phyloP scores from a whole-genome alignment of 2,888 invertebrate genomes.

The Acheta domesticus region DNA sequence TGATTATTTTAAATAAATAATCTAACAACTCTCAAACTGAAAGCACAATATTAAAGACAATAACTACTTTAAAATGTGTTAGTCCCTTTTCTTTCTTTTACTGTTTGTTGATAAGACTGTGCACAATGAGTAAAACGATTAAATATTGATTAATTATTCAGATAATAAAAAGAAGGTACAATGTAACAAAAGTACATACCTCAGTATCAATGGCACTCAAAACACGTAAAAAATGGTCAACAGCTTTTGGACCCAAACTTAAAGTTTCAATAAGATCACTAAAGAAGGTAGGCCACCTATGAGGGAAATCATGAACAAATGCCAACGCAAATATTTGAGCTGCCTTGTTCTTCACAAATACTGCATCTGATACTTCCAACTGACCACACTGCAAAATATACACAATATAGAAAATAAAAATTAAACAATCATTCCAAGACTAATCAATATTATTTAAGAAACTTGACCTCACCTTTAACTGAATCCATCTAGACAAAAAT shows the following conservation, averaged over 20 bases:
- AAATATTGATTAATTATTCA: no score
- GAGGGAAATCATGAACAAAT: constrained; percentile 54
- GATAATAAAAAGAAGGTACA: no score
- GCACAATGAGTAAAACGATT: no score
- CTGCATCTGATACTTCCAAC: constrained; percentile 42
- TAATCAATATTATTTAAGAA: constrained; percentile 19
- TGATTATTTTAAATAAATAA: no score
- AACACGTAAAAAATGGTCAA: constrained; percentile 53
- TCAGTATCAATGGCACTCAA: constrained; percentile 54
- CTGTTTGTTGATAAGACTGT: no score
- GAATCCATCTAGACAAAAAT: constrained; percentile 47
- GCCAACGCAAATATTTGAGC: constrained; percentile 54
- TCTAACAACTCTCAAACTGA: no score
- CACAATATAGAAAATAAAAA: neutral
- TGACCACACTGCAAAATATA: constrained; percentile 38
- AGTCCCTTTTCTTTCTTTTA: no score
- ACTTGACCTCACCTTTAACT: constrained; percentile 41
- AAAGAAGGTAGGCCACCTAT: constrained; percentile 54
- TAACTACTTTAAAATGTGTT: no score
- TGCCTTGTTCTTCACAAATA: constrained; percentile 53
- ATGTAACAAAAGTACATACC: constrained; percentile 44
- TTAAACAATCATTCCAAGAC: neutral
- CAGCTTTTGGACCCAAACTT: constrained; percentile 45
- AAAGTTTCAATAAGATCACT: constrained; percentile 49
- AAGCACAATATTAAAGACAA: no score